These are phyloP conservation scores for Corythucha ciliata DNA, from an alignment of 2,888 invertebrate genomes.

Conservation along the genomic window DNA sequence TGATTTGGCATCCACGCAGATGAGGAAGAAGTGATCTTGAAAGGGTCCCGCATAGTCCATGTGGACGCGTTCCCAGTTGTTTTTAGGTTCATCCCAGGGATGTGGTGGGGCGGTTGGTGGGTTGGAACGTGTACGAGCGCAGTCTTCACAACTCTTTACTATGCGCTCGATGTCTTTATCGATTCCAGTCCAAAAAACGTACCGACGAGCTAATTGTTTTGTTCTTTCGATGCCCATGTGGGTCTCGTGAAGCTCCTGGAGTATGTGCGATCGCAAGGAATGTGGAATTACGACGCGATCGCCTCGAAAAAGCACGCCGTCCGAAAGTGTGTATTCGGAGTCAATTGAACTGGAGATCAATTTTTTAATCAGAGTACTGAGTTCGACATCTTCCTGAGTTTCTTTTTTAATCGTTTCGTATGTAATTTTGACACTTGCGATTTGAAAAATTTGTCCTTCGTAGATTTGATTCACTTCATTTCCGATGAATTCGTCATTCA, in stretches of 20 bases:
- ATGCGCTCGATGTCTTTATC: conserved; percentile 33
- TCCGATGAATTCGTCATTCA: conserved; percentile 6
- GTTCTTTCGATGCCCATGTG: conserved; percentile 34
- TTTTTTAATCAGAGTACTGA: not conserved
- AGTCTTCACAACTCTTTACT: conserved; percentile 18
- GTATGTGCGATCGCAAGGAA: not conserved
- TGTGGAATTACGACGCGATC: not conserved
- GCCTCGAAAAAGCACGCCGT: conserved; percentile 6
- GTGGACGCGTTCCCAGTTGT: conserved; percentile 25
- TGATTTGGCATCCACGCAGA: conserved; percentile 28
- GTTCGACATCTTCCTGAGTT: not conserved
- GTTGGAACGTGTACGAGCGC: not conserved
- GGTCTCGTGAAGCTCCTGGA: conserved; percentile 1
- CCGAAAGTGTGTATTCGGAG: not conserved
- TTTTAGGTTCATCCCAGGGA: conserved; percentile 28
- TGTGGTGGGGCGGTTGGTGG: conserved; percentile 5
- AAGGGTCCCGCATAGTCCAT: conserved; percentile 10
- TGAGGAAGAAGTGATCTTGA: conserved; percentile 12
- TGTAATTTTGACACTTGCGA: not conserved
- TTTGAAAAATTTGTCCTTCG: not conserved
- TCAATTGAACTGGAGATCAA: not conserved
- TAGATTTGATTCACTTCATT: not conserved
- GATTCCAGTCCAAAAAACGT: conserved; percentile 36
- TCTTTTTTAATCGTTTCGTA: not conserved
- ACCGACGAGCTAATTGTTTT: conserved; percentile 34